Evolutionary conservation across 1,140 invertebrate species (phyloP).

Genomic region (Drosophila parvula): DNA sequence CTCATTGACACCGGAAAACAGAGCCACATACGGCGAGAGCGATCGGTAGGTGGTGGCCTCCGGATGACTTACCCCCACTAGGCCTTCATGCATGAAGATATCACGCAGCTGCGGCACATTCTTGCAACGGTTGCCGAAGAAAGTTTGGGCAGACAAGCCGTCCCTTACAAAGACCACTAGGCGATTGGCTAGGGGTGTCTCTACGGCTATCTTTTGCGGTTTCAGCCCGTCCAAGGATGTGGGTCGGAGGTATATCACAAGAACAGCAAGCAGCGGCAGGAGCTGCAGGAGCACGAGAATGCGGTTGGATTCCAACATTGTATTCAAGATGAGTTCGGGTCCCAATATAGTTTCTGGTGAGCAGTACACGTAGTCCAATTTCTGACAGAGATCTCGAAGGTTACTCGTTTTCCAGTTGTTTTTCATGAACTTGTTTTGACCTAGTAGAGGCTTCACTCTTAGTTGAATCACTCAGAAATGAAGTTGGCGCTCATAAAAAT

Average conservation of each 20-base stretch:
- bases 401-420: neutral
- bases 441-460: too few relatives aligned
- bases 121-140: conserved; percentile 84
- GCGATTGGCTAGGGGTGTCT: conserved; percentile 88
- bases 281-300: conserved; percentile 83
- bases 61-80: conserved; percentile 95
- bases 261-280: conserved; percentile 85
- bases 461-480: conserved; percentile 15
- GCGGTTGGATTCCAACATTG: conserved; percentile 27
- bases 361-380: too few relatives aligned
- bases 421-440: neutral
- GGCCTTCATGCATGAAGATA: conserved; percentile 85
- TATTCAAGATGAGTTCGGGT: neutral
- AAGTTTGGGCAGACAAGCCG: conserved; percentile 93
- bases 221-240: conserved; percentile 85
- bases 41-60: conserved; percentile 96
- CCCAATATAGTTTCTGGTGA: neutral
- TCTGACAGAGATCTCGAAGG: neutral
- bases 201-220: conserved; percentile 80
- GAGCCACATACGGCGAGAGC: conserved; percentile 96
- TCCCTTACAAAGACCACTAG: conserved; percentile 94
- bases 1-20: conserved; percentile 97
- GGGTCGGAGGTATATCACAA: conserved; percentile 87
- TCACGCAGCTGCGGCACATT: conserved; percentile 51
- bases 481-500: conserved; percentile 8